Percentiles rank a stretch among this genome's conserved stretches.
phyloP scores from a whole-genome alignment of 2,113 vertebrate genomes.

The Amazona vittata region DNA sequence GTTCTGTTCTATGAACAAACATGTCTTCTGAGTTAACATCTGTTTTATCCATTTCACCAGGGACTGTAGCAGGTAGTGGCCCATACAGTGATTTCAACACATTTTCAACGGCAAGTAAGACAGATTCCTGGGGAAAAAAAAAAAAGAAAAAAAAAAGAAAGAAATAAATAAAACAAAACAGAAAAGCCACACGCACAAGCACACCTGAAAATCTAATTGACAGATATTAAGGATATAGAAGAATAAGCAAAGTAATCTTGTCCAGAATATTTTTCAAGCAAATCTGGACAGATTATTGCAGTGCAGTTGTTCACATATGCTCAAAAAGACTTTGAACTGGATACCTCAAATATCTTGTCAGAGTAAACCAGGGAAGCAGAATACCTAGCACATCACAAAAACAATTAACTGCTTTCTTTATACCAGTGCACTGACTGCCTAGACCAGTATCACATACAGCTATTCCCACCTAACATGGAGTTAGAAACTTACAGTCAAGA shows the following conservation, averaged over 20 bases:
- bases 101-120: constrained; percentile 87
- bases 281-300: not conserved
- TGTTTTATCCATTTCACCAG: constrained; percentile 70
- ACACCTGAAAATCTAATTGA: constrained; percentile 4
- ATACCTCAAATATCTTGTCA: not conserved
- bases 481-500: not conserved
- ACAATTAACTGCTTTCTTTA: not conserved
- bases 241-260: not conserved
- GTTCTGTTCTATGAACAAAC: constrained; percentile 57
- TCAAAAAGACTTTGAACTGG: not conserved
- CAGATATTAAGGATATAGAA: not conserved
- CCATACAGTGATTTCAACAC: constrained; percentile 88
- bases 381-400: not conserved
- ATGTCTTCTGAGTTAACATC: constrained; percentile 69
- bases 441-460: not conserved
- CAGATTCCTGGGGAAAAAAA: constrained; percentile 80
- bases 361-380: no score
- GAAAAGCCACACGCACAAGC: not conserved
- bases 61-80: constrained; percentile 68
- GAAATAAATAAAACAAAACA: not conserved
- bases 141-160: no score
- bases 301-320: not conserved
- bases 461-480: not conserved
- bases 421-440: not conserved
- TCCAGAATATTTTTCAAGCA: not conserved